Conservation (phyloP, 2,113 vertebrate species). For the Nothoprocta perdicaria region DNA sequence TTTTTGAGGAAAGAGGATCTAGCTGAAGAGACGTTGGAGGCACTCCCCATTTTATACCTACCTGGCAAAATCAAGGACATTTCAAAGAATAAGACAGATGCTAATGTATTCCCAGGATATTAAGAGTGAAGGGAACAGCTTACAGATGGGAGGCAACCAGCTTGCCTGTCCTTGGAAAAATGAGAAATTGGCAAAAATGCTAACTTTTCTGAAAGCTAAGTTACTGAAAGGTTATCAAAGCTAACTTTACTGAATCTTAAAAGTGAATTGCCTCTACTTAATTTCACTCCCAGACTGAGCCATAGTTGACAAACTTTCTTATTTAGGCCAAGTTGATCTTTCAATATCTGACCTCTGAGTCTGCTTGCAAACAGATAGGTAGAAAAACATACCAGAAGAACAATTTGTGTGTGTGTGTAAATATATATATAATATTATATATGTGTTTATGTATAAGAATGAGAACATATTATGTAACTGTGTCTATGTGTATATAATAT, state of each 20-base stretch:
- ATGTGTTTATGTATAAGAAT: no score
- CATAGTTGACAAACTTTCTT: background rate
- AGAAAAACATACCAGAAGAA: background rate
- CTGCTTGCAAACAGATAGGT: background rate
- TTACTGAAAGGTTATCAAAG: background rate
- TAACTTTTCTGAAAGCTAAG: background rate
- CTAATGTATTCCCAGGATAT: background rate
- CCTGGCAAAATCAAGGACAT: background rate
- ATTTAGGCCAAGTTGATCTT: background rate
- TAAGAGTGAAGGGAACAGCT: background rate
- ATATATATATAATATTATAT: background rate
- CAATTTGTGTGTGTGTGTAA: background rate
- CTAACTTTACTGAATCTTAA: background rate
- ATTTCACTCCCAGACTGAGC: background rate
- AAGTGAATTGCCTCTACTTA: background rate
- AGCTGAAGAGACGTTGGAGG: background rate
- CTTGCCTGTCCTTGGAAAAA: background rate
- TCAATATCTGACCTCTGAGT: background rate
- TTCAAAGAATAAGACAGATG: background rate
- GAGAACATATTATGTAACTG: no score
- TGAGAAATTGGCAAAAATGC: background rate
- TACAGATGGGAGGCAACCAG: fast-evolving
- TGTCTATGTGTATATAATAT: no score
- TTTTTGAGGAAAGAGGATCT: background rate
- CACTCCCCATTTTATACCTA: background rate